These are phyloP conservation scores for Caenorhabditis sp. DNA, from an alignment of 2,888 invertebrate genomes.

Conservation along the genomic window DNA sequence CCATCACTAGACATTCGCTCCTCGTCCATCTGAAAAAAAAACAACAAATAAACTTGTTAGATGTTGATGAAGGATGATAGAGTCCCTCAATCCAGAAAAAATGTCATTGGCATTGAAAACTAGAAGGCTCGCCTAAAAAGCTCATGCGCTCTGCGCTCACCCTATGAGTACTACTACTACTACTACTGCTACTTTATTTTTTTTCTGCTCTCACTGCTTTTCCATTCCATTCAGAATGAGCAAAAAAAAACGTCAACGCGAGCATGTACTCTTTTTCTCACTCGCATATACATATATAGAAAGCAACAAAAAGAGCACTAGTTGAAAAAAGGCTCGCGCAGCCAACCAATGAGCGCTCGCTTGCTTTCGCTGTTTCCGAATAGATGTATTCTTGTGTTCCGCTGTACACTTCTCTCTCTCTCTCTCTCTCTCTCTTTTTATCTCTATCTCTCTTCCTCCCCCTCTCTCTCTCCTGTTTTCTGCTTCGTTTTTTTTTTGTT, in stretches of 20 bases:
- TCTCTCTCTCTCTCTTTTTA: background rate
- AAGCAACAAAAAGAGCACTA: background rate
- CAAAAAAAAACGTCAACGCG: too few relatives aligned
- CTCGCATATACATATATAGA: background rate
- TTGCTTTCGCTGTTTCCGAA: background rate
- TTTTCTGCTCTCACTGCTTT: background rate
- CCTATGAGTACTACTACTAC: background rate
- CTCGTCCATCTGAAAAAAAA: background rate
- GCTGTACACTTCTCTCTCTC: background rate
- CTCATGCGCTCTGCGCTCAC: background rate
- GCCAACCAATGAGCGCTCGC: background rate
- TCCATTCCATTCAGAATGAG: background rate
- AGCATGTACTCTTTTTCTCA: background rate
- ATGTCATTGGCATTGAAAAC: background rate
- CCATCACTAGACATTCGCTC: too few relatives aligned
- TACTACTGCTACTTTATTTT: background rate
- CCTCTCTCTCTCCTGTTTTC: background rate
- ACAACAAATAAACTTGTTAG: background rate
- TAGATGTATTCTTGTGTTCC: conserved; percentile 1
- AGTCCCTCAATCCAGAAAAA: background rate
- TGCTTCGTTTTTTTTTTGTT: too few relatives aligned
- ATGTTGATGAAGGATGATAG: background rate
- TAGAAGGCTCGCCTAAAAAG: background rate
- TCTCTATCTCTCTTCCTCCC: background rate
- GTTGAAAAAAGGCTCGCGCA: background rate